A percentile compares a stretch with the other conserved stretches of the same genome.
These are phyloP conservation scores for Eupeodes latifasciatus DNA, from an alignment of 2,888 invertebrate species.

Conservation along the genomic window DNA sequence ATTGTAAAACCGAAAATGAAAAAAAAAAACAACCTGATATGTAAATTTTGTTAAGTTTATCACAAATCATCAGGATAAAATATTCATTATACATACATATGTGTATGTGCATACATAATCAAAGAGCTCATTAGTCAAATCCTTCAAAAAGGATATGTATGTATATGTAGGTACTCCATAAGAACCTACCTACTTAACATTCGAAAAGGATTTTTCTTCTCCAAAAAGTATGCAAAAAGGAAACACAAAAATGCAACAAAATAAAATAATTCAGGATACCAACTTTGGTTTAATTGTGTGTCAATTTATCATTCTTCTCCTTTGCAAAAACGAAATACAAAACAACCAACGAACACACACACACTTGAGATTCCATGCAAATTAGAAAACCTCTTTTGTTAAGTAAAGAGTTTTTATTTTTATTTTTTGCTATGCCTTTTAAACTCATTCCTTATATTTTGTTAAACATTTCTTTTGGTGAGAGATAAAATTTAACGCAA, in stretches of 20 bases:
- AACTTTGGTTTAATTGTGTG: constrained; percentile 32
- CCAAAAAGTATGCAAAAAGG: background rate
- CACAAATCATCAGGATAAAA: background rate
- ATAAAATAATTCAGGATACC: constrained; percentile 5
- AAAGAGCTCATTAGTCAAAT: constrained; percentile 23
- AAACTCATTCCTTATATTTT: background rate
- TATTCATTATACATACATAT: background rate
- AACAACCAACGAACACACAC: background rate
- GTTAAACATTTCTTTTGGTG: background rate
- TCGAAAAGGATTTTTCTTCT: background rate
- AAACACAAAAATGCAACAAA: background rate
- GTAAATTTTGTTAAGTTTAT: background rate
- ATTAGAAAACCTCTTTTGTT: background rate
- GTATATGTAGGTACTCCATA: background rate
- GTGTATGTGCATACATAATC: too few species aligned
- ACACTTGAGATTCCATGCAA: background rate
- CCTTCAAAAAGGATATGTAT: background rate
- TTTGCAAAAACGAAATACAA: constrained; percentile 3
- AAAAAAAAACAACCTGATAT: too few species aligned
- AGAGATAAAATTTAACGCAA: background rate
- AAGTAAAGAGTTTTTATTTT: background rate
- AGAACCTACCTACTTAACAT: background rate
- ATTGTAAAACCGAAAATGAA: too few species aligned
- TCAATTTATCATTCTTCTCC: constrained; percentile 14
- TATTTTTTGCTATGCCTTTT: background rate